Conservation (phyloP, 2,113 vertebrate species). For the Isichthys henryi region DNA sequence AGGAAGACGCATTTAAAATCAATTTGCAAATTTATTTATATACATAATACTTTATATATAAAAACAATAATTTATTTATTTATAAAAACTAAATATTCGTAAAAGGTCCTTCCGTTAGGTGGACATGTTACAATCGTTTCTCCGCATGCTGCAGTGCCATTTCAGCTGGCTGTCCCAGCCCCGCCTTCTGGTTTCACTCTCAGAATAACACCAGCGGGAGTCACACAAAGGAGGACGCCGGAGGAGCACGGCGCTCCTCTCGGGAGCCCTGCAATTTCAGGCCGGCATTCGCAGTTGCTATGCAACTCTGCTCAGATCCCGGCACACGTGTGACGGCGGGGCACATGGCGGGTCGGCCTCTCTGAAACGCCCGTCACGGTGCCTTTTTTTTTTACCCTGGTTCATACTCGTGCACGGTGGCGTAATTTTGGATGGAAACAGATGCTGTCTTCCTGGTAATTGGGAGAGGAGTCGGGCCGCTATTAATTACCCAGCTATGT, state of each 20-base stretch:
- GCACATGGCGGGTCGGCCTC: neutral
- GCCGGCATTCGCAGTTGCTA: conserved; percentile 3
- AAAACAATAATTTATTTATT: neutral
- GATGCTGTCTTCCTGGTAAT: conserved; percentile 1
- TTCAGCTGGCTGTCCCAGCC: neutral
- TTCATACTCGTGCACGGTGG: neutral
- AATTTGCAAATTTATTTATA: neutral
- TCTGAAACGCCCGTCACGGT: neutral
- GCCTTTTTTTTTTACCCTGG: too few species aligned
- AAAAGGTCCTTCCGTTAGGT: neutral
- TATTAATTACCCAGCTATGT: conserved; percentile 35
- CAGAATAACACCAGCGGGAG: neutral
- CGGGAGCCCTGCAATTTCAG: conserved; percentile 4
- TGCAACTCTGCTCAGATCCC: neutral
- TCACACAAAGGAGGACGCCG: neutral
- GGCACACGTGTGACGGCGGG: neutral
- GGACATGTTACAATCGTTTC: too few species aligned
- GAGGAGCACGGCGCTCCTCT: neutral
- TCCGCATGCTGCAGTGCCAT: neutral
- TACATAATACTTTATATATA: neutral
- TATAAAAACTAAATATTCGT: neutral
- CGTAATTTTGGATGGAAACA: neutral
- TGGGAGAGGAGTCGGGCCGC: conserved; percentile 22
- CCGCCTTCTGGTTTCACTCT: neutral
- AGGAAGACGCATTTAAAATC: neutral